Evolutionary conservation across 2,888 invertebrate species (phyloP).

Genomic region (Cerceris ruficornis): DNA sequence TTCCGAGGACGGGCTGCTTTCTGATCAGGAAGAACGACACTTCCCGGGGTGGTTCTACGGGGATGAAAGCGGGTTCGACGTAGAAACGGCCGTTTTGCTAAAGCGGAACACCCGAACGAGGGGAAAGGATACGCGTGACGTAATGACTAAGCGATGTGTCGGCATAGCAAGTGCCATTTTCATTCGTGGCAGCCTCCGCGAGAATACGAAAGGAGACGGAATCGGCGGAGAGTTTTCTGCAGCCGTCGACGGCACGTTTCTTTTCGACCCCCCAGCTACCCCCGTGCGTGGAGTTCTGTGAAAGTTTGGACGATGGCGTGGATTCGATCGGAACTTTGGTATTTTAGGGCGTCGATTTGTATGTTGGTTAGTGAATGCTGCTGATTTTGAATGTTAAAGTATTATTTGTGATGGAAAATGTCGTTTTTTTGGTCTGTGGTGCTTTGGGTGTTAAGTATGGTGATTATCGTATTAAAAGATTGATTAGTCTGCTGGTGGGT

Average conservation of each 20-base stretch:
- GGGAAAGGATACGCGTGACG: constrained; percentile 46
- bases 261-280: not conserved
- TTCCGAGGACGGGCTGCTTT: constrained; percentile 63
- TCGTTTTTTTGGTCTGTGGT: no score
- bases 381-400: no score
- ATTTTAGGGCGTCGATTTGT: not conserved
- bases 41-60: constrained; percentile 16
- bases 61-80: constrained; percentile 29
- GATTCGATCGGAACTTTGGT: constrained; percentile 6
- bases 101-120: constrained; percentile 29
- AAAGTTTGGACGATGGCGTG: constrained; percentile 11
- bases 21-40: constrained; percentile 52
- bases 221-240: not conserved
- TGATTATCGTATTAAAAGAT: no score
- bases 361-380: not conserved
- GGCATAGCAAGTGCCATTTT: constrained; percentile 66
- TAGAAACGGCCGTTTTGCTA: constrained; percentile 39
- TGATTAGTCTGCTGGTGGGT: no score
- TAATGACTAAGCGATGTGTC: constrained; percentile 74
- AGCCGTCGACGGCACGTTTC: constrained; percentile 3
- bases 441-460: no score
- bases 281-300: not conserved
- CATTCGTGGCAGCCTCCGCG: constrained; percentile 24
- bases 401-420: no score
- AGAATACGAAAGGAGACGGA: constrained; percentile 32